Evolutionary conservation across 2,888 invertebrate genomes (phyloP).

Genomic region (Eristalis tenax): DNA sequence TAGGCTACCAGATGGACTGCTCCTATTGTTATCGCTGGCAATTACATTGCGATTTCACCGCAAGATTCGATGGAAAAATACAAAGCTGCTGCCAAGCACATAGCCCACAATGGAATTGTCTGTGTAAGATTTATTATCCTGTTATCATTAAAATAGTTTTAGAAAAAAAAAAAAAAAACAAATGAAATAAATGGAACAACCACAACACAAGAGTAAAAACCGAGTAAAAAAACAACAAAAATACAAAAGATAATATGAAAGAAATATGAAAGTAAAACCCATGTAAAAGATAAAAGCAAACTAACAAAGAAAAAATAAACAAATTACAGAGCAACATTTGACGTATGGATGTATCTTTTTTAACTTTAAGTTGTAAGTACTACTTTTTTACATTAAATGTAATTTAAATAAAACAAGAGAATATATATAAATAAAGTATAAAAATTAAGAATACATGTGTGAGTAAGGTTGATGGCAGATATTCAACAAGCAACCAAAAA

Average conservation of each 20-base stretch:
- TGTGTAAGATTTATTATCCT: slow-evolving; percentile 71
- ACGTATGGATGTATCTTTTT: slow-evolving; percentile 55
- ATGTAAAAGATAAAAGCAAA: not conserved
- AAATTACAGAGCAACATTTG: slow-evolving; percentile 33
- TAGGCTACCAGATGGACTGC: slow-evolving; percentile 75
- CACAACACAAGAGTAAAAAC: slow-evolving; percentile 12
- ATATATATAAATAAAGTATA: slow-evolving; percentile 23
- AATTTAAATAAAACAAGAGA: slow-evolving; percentile 34
- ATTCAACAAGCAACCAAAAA: slow-evolving; percentile 14
- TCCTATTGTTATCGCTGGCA: slow-evolving; percentile 75
- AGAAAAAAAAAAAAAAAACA: slow-evolving; percentile 70
- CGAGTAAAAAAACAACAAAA: slow-evolving; percentile 58
- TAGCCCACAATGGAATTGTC: slow-evolving; percentile 69
- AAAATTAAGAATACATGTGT: slow-evolving; percentile 15
- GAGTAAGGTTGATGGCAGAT: slow-evolving; percentile 23
- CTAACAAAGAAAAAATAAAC: slow-evolving; percentile 49
- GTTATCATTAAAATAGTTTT: slow-evolving; percentile 74
- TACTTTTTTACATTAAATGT: slow-evolving; percentile 68
- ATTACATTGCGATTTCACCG: slow-evolving; percentile 75
- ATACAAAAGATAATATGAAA: slow-evolving; percentile 64
- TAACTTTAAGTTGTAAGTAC: slow-evolving; percentile 67
- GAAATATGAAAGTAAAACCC: not conserved
- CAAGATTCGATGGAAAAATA: slow-evolving; percentile 74
- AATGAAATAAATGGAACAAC: slow-evolving; percentile 70
- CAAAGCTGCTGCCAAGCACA: slow-evolving; percentile 55